Evolutionary conservation across 2,888 invertebrate genomes (phyloP).

Genomic region (Pandemis heparana): DNA sequence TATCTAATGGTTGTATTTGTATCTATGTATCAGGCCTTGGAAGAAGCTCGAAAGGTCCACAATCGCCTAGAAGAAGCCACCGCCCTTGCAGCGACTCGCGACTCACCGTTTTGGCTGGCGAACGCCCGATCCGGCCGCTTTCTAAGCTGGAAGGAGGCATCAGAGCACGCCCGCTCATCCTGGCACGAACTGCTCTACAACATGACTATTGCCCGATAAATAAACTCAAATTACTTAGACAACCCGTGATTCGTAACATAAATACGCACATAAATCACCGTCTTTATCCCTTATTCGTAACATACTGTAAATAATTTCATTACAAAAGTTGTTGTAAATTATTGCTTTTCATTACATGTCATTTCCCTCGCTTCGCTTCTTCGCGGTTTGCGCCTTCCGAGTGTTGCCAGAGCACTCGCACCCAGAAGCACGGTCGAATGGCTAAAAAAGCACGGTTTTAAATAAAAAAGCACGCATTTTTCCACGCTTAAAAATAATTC

Average conservation of each 20-base stretch:
- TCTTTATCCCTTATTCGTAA: no score
- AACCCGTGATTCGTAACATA: no score
- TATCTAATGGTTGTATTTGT: no score
- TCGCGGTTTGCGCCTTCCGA: no score
- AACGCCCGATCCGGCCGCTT: conserved; percentile 63
- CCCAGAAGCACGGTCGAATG: no score
- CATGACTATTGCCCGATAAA: conserved; percentile 59
- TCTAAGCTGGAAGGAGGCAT: conserved; percentile 62
- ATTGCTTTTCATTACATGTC: no score
- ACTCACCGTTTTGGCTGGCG: conserved; percentile 65
- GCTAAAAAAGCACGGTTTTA: no score
- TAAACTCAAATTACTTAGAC: conserved; percentile 21
- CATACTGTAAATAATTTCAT: not conserved
- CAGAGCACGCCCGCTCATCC: conserved; percentile 55
- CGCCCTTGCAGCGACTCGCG: conserved; percentile 58
- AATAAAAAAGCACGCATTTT: no score
- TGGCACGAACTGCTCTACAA: conserved; percentile 74
- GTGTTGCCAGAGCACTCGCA: no score
- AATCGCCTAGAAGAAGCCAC: conserved; percentile 68
- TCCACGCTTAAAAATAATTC: no score
- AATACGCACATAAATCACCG: no score
- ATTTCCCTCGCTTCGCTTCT: no score
- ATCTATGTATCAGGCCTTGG: conserved; percentile 53
- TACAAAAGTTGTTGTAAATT: not conserved
- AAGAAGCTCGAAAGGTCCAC: conserved; percentile 64